Base-by-base conservation (phyloP, 2,113 vertebrate genomes). In the Daphoenositta chrysoptera region DNA sequence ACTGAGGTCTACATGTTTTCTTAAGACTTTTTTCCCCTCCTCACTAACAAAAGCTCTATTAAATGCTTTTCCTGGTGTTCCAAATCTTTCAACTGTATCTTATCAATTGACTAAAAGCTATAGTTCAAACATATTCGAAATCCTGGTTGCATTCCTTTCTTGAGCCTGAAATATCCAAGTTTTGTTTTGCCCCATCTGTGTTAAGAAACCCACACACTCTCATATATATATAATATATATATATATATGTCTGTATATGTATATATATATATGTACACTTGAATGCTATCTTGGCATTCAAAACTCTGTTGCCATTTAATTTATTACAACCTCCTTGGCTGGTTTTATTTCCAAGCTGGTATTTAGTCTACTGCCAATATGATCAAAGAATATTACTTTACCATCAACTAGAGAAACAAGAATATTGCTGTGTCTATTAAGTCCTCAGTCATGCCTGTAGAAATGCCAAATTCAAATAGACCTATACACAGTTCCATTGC, bases 11-110 rank as follows among this genome's bases (percentile, higher is more conserved):
- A 37, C 0, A 0, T 7, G 16, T 51, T 75, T 81, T 64, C 42
- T 81, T 44, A 47, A 58, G 7, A 2, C 9, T 6, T 69, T 68
- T 31, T 1, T 0, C 0, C 9, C 2, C 1, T 11, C 3, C 11
- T 11, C n/a, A 31, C 8, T 69, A 53, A 75, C 7, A 47, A 65
- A 58, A 63, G 11, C 8, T 48, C 37, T 86, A 51, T 30, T 68
- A 77, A 56, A 81, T 44, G 11, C 10, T 85, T 64, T 66, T 45
- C n/a, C 6, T 56, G 35, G 15, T 6, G 30, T 40, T 72, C 16
- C 22, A 82, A 47, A 87, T 18, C 14, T 58, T 83, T 56, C 31
- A 77, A 7, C 2, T 47, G 9, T 22, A 35, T 30, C 33, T 85
- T 45, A 70, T 11, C 44, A 91, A 71, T 10, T 22, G 17, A 78